phyloP scores from a whole-genome alignment of 1,140 invertebrate species.

The Bombus difficillimus region DNA sequence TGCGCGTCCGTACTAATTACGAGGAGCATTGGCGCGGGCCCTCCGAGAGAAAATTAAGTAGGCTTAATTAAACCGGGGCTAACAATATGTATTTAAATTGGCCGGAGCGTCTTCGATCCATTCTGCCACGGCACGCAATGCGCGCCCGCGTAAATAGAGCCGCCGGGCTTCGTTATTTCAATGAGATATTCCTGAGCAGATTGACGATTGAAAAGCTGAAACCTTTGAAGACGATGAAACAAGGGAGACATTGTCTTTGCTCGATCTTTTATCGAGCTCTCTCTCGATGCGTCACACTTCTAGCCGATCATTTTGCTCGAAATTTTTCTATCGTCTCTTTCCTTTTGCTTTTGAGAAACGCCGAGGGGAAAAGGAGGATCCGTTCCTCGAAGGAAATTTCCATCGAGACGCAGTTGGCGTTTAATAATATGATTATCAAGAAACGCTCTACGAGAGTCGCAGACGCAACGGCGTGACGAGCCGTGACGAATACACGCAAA shows the following conservation, averaged over 20 bases:
- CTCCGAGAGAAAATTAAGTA: slow-evolving; percentile 77
- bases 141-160: slow-evolving; percentile 40
- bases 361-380: too few species aligned
- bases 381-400: too few species aligned
- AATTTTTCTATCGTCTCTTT: too few species aligned
- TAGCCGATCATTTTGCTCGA: background rate
- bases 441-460: background rate
- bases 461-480: too few species aligned
- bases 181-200: slow-evolving; percentile 4
- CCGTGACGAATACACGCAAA: background rate
- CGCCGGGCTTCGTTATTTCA: slow-evolving; percentile 7
- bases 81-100: slow-evolving; percentile 77
- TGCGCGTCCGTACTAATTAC: slow-evolving; percentile 80
- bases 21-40: slow-evolving; percentile 71
- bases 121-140: slow-evolving; percentile 4
- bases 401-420: background rate
- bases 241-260: background rate
- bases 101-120: slow-evolving; percentile 57
- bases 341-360: too few species aligned
- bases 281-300: background rate
- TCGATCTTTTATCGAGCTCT: background rate
- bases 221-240: background rate
- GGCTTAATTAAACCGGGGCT: slow-evolving; percentile 78
- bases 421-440: background rate
- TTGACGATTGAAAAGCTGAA: slow-evolving; percentile 22